Evolutionary conservation across 53 echinoderm and acorn worm genomes (phyloP).

Genomic region (Stichopus horrens): DNA sequence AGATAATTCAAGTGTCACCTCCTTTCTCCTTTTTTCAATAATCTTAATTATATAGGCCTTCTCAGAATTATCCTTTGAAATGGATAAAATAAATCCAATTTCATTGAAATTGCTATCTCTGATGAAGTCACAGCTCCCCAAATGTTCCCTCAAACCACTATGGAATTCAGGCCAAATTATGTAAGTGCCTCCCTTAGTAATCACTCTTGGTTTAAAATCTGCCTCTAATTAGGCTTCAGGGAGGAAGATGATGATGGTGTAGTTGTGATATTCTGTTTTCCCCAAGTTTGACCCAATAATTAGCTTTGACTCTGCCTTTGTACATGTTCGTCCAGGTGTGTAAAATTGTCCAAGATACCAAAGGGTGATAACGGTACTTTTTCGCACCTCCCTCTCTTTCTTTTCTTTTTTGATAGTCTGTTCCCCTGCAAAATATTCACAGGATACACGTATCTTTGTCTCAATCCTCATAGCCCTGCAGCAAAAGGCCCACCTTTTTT

Average conservation of each 20-base stretch:
- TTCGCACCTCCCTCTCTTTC: neutral
- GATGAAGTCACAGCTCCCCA: neutral
- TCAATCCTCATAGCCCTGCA: neutral
- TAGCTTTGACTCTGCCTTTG: neutral
- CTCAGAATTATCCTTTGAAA: neutral
- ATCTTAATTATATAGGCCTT: too few species aligned
- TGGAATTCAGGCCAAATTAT: conserved; percentile 1
- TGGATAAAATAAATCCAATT: conserved; percentile 20
- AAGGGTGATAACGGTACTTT: neutral
- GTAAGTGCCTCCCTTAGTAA: conserved; percentile 28
- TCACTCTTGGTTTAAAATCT: neutral
- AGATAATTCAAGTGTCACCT: neutral
- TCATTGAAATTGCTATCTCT: neutral
- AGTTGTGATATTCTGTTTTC: neutral
- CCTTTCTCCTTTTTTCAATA: too few species aligned
- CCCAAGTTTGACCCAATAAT: neutral
- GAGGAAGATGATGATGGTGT: neutral
- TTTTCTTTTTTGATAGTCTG: neutral
- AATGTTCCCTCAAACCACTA: neutral
- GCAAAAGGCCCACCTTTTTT: neutral
- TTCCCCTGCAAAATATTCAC: neutral
- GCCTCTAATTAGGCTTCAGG: neutral
- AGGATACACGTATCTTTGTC: neutral
- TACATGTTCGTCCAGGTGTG: neutral
- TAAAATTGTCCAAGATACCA: neutral